Evolutionary conservation across 2,797 vertebrate genomes (phyloP).

Genomic region (Sebastes taczanowskii): DNA sequence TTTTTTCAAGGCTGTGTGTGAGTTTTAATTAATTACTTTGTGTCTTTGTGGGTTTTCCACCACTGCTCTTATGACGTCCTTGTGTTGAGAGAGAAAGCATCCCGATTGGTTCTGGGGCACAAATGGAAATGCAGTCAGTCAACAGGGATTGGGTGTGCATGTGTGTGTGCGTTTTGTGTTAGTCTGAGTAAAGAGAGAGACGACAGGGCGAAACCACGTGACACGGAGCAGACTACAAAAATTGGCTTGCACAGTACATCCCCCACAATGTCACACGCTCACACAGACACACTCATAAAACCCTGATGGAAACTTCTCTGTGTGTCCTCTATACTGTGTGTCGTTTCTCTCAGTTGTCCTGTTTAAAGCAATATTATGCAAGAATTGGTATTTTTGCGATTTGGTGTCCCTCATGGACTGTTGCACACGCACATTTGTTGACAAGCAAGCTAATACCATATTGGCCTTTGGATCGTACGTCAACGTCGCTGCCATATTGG

Average conservation of each 20-base stretch:
- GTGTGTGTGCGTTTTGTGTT: not conserved
- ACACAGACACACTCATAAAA: conserved; percentile 1
- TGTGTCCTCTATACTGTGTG: not conserved
- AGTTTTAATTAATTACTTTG: conserved; percentile 2
- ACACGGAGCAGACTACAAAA: conserved; percentile 17
- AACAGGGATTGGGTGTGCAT: not conserved
- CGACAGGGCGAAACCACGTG: not conserved
- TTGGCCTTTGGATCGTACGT: no score
- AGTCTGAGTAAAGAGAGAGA: conserved; percentile 1
- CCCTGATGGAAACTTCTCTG: not conserved
- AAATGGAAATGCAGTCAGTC: conserved; percentile 26
- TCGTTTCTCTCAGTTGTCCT: not conserved
- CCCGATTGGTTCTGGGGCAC: conserved; percentile 35
- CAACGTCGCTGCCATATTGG: no score
- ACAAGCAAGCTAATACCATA: not conserved
- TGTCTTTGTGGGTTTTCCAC: not conserved
- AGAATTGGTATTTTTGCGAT: not conserved
- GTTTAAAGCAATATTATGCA: not conserved
- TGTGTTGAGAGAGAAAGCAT: not conserved
- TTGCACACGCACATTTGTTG: not conserved
- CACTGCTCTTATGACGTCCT: not conserved
- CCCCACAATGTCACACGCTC: conserved; percentile 3
- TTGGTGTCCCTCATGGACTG: not conserved
- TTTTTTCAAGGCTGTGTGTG: not conserved
- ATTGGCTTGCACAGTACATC: conserved; percentile 1